A percentile compares a stretch with the other conserved stretches of the same genome.
phyloP scores from a whole-genome alignment of 2,888 invertebrate species.

The Enchytraeus crypticus region DNA sequence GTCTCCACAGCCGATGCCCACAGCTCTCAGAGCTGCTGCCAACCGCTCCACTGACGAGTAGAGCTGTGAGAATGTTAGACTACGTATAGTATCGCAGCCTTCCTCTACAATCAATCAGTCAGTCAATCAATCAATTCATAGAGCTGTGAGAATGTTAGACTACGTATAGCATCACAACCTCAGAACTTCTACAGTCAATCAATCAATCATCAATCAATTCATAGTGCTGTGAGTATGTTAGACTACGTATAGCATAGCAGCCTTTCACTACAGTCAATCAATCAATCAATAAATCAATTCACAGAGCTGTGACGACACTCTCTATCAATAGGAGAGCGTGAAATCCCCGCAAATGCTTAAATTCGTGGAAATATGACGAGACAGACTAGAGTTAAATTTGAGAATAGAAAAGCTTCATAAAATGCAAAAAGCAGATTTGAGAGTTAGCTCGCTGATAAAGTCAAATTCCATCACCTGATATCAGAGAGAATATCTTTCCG shows the following conservation, averaged over 20 bases:
- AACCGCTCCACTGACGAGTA: conserved; percentile 43
- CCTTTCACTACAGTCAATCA: conserved; percentile 34
- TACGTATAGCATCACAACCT: conserved; percentile 33
- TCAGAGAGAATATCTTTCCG: too few species aligned
- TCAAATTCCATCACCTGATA: too few species aligned
- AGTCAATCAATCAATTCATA: neutral
- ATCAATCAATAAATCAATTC: neutral
- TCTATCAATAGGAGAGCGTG: too few species aligned
- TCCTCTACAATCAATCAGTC: conserved; percentile 28
- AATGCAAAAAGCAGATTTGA: too few species aligned
- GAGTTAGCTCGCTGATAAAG: too few species aligned
- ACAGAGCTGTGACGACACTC: neutral
- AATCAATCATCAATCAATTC: too few species aligned
- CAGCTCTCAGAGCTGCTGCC: conserved; percentile 45
- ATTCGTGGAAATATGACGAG: too few species aligned
- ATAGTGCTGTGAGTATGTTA: conserved; percentile 47
- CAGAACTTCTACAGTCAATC: conserved; percentile 28
- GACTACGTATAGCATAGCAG: conserved; percentile 30
- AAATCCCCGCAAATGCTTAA: too few species aligned
- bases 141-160: conserved; percentile 39
- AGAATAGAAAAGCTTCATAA: too few species aligned
- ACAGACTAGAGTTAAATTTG: too few species aligned
- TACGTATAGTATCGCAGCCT: conserved; percentile 33
- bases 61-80: conserved; percentile 46
- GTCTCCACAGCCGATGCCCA: conserved; percentile 50